Percentiles rank a stretch among this genome's conserved stretches.
phyloP scores from a whole-genome alignment of 2,888 invertebrate species.

The Tachina grossa region DNA sequence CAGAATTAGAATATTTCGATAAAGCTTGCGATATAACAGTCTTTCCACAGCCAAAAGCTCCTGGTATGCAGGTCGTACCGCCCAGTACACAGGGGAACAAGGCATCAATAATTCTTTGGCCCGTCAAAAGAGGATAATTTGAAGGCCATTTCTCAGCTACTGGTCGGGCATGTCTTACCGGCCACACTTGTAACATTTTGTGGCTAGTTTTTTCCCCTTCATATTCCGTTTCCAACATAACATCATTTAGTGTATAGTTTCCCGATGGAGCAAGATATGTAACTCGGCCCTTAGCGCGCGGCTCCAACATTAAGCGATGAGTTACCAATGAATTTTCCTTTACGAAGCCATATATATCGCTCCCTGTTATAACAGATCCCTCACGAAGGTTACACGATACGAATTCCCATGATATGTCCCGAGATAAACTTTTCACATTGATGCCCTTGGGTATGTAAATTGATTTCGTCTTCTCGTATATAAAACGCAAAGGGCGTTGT shows the following conservation, averaged over 20 bases:
- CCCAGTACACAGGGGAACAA: slow-evolving; percentile 99
- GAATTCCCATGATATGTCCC: slow-evolving; percentile 95
- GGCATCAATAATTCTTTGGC: slow-evolving; percentile 98
- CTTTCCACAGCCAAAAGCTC: slow-evolving; percentile 99
- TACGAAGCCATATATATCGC: slow-evolving; percentile 97
- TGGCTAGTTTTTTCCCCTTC: slow-evolving; percentile 95
- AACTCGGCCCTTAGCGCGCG: slow-evolving; percentile 96
- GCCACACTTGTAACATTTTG: slow-evolving; percentile 99
- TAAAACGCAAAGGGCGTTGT: slow-evolving; percentile 98
- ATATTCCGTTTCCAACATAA: slow-evolving; percentile 98
- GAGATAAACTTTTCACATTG: slow-evolving; percentile 93
- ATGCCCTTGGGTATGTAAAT: slow-evolving; percentile 99
- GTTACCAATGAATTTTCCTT: slow-evolving; percentile 98
- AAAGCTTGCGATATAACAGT: slow-evolving; percentile 89
- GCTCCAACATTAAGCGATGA: slow-evolving; percentile 98
- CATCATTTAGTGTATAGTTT: slow-evolving; percentile 95
- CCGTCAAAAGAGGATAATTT: slow-evolving; percentile 98
- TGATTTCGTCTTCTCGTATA: slow-evolving; percentile 94
- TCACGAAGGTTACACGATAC: slow-evolving; percentile 89
- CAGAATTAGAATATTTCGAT: slow-evolving; percentile 99
- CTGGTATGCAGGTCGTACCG: slow-evolving; percentile 99
- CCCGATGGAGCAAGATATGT: slow-evolving; percentile 96
- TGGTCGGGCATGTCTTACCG: slow-evolving; percentile 98
- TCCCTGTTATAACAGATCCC: slow-evolving; percentile 98
- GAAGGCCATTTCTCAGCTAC: slow-evolving; percentile 98